Evolutionary conservation across 2,113 vertebrate species (phyloP), one percentile per base, ranked within the genome.

Genomic region (Clarias magur): DNA sequence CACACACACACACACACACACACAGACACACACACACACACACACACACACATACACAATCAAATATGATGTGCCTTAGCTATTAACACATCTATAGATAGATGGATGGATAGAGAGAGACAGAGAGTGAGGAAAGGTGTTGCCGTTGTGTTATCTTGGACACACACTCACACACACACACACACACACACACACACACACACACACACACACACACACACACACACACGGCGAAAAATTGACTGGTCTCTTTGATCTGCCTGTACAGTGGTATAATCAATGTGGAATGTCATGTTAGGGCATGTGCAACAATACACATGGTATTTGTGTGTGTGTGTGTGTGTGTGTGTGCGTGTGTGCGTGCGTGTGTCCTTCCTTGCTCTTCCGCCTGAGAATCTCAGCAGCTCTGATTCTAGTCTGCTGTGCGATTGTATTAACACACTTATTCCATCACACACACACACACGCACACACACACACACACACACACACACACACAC

Each of bases 1-100:
- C 30, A 76, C 70, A 60, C 68, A 75, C 68, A 75, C 56, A 42
- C 54, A 60, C 53, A 38, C 67, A 60, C 54, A 19, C 72, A 54
- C 21, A 79, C 48, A 27, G n/a, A n/a, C n/a, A n/a, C n/a, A n/a
- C n/a, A n/a, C n/a, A n/a, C n/a, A n/a, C n/a, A n/a, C n/a, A n/a
- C n/a, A n/a, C 53, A 79, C 53, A 56, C 48, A 27, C 34, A 67
- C 62, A 53, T 63, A 70, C 82, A 70, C 65, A 84, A 67, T 34
- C 78, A 72, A 80, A 87, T 82, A 82, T 78, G 65, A 81, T 48
- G 60, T 12, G 1, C 17, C 62, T 68, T 81, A 73, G 72, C 67
- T 88, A 65, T 82, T 81, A 82, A 85, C 87, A 85, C 87, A 82
- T 63, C 57, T 25, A 63, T 27, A 30, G 84, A 72, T 23, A 79